phyloP scores from a whole-genome alignment of 2,888 invertebrate species.

The Nomada hirtipes region DNA sequence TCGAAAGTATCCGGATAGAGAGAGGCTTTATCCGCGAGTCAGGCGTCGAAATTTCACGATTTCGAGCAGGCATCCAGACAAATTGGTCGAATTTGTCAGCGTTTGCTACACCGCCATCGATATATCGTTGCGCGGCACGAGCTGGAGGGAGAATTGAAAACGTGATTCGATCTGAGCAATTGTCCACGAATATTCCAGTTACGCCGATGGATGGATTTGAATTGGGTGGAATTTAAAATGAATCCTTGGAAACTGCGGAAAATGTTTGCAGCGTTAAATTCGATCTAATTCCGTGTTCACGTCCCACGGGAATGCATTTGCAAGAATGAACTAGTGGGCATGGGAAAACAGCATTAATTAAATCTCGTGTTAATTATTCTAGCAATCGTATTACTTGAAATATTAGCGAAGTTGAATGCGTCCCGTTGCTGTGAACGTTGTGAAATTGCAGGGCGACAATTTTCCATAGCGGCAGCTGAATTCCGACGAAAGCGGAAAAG shows the following conservation, averaged over 20 bases:
- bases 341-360: not conserved
- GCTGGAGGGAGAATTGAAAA: conserved; percentile 11
- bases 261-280: not conserved
- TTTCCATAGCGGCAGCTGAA: not conserved
- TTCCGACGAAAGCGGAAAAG: too few relatives aligned
- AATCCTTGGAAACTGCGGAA: not conserved
- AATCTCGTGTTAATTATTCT: not conserved
- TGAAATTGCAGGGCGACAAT: not conserved
- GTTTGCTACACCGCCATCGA: conserved; percentile 2
- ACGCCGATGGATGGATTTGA: not conserved
- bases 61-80: conserved; percentile 40
- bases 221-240: not conserved
- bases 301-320: not conserved
- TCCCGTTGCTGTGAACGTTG: not conserved
- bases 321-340: not conserved
- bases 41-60: conserved; percentile 51
- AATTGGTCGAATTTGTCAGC: conserved; percentile 63
- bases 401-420: not conserved
- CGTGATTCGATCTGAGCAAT: conserved; percentile 14
- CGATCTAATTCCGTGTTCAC: not conserved
- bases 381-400: not conserved
- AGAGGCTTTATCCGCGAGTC: conserved; percentile 10
- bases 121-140: not conserved
- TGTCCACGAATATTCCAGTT: not conserved
- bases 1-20: not conserved